Conservation (phyloP, 2,888 invertebrate species). For the Pogonocherus hispidulus region DNA sequence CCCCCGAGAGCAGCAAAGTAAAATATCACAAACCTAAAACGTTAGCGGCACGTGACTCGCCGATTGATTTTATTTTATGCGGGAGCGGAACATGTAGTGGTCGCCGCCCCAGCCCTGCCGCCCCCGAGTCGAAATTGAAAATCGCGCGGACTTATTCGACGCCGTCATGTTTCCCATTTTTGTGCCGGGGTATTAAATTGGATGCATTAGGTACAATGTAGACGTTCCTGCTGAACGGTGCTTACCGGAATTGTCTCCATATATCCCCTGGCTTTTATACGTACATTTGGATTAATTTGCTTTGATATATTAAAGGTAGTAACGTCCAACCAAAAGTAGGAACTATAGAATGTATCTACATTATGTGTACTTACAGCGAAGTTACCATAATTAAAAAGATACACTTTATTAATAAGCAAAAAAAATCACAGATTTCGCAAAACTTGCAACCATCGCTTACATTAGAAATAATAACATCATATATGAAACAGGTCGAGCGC, state of each 20-base stretch:
- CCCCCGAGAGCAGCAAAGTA: constrained; percentile 61
- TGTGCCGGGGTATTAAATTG: constrained; percentile 4
- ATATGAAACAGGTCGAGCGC: no score
- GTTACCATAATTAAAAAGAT: no score
- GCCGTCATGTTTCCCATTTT: constrained; percentile 27
- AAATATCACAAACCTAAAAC: constrained; percentile 70
- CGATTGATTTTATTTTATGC: constrained; percentile 70
- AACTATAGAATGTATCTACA: no score
- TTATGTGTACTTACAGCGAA: no score
- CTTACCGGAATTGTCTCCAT: background rate
- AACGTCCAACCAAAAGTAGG: no score
- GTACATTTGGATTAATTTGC: background rate
- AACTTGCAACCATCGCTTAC: no score
- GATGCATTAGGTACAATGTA: background rate
- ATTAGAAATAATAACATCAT: no score
- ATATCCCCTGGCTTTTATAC: background rate
- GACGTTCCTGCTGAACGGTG: background rate
- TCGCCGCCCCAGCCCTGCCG: constrained; percentile 35
- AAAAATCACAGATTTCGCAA: no score
- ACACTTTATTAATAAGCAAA: no score
- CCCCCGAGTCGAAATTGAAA: constrained; percentile 59
- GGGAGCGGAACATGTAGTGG: constrained; percentile 61
- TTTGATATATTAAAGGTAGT: no score
- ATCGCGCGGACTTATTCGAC: constrained; percentile 56
- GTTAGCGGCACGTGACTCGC: constrained; percentile 69